A percentile compares a stretch with the other conserved stretches of the same genome.
Evolutionary conservation across 2,888 invertebrate genomes (phyloP).

Genomic region (Tetragonisca angustula): DNA sequence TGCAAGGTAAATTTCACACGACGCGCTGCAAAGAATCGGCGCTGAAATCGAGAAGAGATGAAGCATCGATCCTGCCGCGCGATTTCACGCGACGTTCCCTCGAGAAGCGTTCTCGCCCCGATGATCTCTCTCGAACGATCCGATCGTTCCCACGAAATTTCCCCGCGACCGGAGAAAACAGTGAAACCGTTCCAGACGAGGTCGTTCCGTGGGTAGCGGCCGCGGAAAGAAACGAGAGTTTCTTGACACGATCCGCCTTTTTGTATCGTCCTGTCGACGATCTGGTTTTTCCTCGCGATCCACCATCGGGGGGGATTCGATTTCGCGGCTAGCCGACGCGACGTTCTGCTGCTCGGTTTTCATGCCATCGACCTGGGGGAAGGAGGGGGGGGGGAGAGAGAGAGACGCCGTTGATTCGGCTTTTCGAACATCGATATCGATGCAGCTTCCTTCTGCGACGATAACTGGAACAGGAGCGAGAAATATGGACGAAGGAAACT

Average conservation of each 20-base stretch:
- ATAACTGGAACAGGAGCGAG: not conserved
- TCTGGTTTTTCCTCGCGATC: slow-evolving; percentile 5
- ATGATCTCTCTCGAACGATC: not conserved
- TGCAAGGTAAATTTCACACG: not conserved
- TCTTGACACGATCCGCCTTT: slow-evolving; percentile 26
- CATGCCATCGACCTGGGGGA: not conserved
- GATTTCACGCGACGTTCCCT: not conserved
- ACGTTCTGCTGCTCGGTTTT: no score
- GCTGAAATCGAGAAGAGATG: not conserved
- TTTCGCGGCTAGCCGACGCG: slow-evolving; percentile 63
- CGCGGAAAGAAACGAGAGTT: slow-evolving; percentile 21
- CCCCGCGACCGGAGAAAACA: not conserved
- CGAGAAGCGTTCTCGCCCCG: not conserved
- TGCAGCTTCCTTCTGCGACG: no score
- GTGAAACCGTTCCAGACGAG: slow-evolving; percentile 11
- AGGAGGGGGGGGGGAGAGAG: not conserved
- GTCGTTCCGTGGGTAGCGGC: not conserved
- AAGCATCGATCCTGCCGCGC: not conserved
- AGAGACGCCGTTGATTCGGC: not conserved
- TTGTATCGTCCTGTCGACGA: not conserved
- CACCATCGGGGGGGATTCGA: slow-evolving; percentile 50
- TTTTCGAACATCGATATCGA: not conserved
- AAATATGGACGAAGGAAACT: not conserved
- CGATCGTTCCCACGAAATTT: slow-evolving; percentile 6
- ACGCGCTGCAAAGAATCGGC: not conserved